Conservation (phyloP, 2,888 invertebrate genomes). For the Brachyopa scutellaris region DNA sequence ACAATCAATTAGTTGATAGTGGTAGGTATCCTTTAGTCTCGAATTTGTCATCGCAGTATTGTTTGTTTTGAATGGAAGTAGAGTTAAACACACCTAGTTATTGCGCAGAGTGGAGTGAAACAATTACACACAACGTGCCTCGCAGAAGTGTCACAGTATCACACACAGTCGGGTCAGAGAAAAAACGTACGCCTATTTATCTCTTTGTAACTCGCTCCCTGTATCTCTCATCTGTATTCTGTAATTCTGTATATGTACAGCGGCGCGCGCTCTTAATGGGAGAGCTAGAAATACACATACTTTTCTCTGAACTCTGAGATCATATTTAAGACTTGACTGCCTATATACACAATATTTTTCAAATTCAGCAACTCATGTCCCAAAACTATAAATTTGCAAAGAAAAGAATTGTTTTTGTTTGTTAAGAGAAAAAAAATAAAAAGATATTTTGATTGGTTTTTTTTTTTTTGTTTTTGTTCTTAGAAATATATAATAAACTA, state of each 20-base stretch:
- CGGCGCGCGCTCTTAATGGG: slow-evolving; percentile 31
- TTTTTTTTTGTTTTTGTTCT: slow-evolving; percentile 30
- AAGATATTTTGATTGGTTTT: slow-evolving; percentile 29
- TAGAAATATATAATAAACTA: slow-evolving; percentile 23
- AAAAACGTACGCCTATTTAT: slow-evolving; percentile 64
- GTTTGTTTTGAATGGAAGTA: slow-evolving; percentile 52
- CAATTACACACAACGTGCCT: slow-evolving; percentile 47
- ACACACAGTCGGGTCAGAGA: slow-evolving; percentile 47
- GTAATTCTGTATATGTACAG: no score
- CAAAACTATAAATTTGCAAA: slow-evolving; percentile 73
- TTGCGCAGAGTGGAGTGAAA: slow-evolving; percentile 55
- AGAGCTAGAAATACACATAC: slow-evolving; percentile 50
- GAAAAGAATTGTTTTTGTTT: slow-evolving; percentile 71
- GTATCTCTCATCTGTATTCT: slow-evolving; percentile 36
- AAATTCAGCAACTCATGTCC: slow-evolving; percentile 70
- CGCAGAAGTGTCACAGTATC: slow-evolving; percentile 48
- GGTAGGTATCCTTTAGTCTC: slow-evolving; percentile 25
- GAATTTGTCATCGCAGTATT: slow-evolving; percentile 49
- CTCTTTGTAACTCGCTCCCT: slow-evolving; percentile 49
- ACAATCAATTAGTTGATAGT: slow-evolving; percentile 15
- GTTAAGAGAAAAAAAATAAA: slow-evolving; percentile 66
- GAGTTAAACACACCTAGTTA: slow-evolving; percentile 37
- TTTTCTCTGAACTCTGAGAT: slow-evolving; percentile 28
- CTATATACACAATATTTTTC: slow-evolving; percentile 54
- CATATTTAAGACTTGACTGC: slow-evolving; percentile 60